Evolutionary conservation across 2,888 invertebrate genomes (phyloP), one percentile per base, ranked within the genome.

Genomic region (Eurytoma adleriae): DNA sequence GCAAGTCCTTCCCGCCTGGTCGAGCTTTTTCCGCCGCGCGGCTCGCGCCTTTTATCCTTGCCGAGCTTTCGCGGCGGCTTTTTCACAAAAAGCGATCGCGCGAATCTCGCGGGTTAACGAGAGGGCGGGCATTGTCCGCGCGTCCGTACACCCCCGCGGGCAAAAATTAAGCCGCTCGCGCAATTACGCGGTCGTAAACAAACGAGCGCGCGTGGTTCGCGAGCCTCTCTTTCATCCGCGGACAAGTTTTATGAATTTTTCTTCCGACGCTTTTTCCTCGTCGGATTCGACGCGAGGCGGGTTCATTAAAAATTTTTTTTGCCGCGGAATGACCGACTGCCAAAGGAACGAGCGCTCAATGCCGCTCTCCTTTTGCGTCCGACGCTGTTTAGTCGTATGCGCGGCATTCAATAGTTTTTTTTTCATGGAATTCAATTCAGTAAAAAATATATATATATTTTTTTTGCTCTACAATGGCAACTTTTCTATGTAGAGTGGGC

Each of bases 121-220:
- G 14, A 18, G 52, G 50, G 54, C 20, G 5, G 10, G 27, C 18
- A 56, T 7, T 56, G 1, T 18, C 56, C 18, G 56, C n/a, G n/a
- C 57, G 12, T n/a, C 20, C 18, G 10, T 40, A 40, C 5, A 40
- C 7, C 40, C 7, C 40, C 40, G 40, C 4, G 24, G 7, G 40
- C 7, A 40, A 40, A 40, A 40, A 7, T 40, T 40, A 40, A 40
- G 40, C 40, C 40, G 30, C 30, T 30, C 30, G 16, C 57, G 76
- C 52, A 78, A 71, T 78, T 78, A 64, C 48, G 71, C 27, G 18
- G 57, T 59, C 71, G 78, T 78, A 78, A 78, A 59, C 66, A 66
- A 78, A 69, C 67, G 64, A 3, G 70, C 66, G 50, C 18, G 57
- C 50, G 64, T 57, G 74, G 54, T 54, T 18, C 56, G 40, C 27